phyloP scores from a whole-genome alignment of 2,888 invertebrate genomes.

The Megastigmus dorsalis region DNA sequence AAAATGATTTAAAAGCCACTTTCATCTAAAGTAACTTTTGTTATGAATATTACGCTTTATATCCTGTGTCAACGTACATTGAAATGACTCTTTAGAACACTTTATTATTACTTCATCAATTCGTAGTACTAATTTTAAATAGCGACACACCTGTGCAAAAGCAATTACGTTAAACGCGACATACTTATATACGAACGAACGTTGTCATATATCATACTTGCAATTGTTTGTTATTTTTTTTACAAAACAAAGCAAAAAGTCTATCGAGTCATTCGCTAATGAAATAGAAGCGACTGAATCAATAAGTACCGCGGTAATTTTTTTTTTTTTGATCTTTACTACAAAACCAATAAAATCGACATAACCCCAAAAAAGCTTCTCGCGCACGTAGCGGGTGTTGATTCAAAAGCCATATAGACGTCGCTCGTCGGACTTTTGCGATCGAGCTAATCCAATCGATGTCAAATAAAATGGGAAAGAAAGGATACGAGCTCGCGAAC shows the following conservation, averaged over 20 bases:
- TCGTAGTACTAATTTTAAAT: too few relatives aligned
- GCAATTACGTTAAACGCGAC: too few relatives aligned
- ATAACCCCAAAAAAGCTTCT: background rate
- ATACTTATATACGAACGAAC: too few relatives aligned
- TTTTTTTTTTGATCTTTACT: too few relatives aligned
- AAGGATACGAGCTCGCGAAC: background rate
- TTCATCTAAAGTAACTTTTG: constrained; percentile 12
- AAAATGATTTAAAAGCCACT: constrained; percentile 44
- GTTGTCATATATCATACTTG: too few relatives aligned
- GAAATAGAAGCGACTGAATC: too few relatives aligned
- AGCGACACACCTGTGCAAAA: too few relatives aligned
- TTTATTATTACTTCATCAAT: constrained; percentile 9
- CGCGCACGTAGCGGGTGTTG: background rate
- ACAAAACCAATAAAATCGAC: too few relatives aligned
- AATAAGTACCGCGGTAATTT: too few relatives aligned
- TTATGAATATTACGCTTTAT: constrained; percentile 1
- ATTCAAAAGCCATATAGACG: background rate
- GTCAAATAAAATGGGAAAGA: constrained; percentile 50
- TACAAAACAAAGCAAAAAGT: too few relatives aligned
- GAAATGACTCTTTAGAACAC: background rate
- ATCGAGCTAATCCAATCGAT: constrained; percentile 24
- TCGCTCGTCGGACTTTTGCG: constrained; percentile 5
- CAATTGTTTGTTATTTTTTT: too few relatives aligned
- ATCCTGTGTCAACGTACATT: background rate
- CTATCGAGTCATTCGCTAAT: too few relatives aligned